phyloP scores from a whole-genome alignment of 2,113 vertebrate genomes.

The Muscicapa adusta region DNA sequence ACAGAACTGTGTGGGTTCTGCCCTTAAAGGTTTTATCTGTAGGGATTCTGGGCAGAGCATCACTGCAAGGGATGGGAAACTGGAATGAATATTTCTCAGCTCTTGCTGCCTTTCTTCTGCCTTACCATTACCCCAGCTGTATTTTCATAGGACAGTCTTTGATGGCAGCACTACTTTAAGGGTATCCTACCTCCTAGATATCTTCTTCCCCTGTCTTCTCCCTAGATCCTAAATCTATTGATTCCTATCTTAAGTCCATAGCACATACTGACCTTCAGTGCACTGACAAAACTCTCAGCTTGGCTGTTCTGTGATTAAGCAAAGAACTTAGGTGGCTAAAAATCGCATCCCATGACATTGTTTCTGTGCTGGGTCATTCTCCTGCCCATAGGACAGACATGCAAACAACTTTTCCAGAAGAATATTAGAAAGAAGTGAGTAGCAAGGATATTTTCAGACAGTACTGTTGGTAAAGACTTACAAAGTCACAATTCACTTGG shows the following conservation, averaged over 20 bases:
- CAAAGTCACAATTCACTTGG: background rate
- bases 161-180: background rate
- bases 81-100: background rate
- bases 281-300: background rate
- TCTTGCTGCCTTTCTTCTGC: background rate
- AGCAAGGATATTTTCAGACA: background rate
- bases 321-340: background rate
- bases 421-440: background rate
- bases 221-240: background rate
- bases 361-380: background rate
- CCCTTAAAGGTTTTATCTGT: background rate
- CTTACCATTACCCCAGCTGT: background rate
- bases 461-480: background rate
- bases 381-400: background rate
- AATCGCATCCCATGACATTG: background rate
- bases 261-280: background rate
- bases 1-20: background rate
- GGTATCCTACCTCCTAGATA: background rate
- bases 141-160: background rate
- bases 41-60: background rate
- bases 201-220: background rate
- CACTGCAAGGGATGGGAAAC: background rate
- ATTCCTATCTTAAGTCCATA: background rate
- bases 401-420: background rate
- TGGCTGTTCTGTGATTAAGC: background rate